These are phyloP conservation scores for Corythaeola cristata DNA, from an alignment of 2,113 vertebrate species.

Conservation along the genomic window DNA sequence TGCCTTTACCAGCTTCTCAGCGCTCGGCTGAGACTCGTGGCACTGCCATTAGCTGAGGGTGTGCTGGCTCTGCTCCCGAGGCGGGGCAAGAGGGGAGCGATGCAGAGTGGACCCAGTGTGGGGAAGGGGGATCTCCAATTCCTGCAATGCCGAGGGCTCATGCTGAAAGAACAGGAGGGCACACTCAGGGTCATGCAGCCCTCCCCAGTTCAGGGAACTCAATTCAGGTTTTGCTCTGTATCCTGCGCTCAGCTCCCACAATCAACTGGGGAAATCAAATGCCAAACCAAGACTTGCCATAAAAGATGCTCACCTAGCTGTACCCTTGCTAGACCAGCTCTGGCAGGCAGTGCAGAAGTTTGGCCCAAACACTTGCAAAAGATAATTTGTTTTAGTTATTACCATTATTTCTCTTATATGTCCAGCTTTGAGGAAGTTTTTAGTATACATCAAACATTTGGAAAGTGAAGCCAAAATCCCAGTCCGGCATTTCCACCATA, in stretches of 20 bases:
- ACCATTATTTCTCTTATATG: not conserved
- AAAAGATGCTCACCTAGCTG: not conserved
- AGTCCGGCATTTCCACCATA: not conserved
- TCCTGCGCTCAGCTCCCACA: not conserved
- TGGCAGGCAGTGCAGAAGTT: not conserved
- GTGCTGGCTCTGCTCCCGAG: accelerated
- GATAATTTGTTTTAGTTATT: not conserved
- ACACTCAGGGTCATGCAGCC: accelerated
- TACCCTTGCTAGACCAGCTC: not conserved
- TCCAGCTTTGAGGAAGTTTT: not conserved
- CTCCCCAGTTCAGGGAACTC: not conserved
- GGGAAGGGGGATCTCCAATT: not conserved
- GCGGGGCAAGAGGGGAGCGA: accelerated
- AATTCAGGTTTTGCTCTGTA: not conserved
- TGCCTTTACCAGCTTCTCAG: not conserved
- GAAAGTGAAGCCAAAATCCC: not conserved
- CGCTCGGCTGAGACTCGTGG: accelerated
- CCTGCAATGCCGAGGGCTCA: not conserved
- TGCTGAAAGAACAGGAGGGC: not conserved
- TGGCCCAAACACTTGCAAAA: not conserved
- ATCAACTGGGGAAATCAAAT: not conserved
- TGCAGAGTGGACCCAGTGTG: accelerated
- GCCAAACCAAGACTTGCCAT: not conserved
- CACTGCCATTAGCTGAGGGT: not conserved
- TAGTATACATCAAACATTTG: not conserved